Percentiles rank a stretch among this genome's conserved stretches.
These are phyloP conservation scores for Xestia c-nigrum DNA, from an alignment of 2,888 invertebrate species.

Conservation along the genomic window DNA sequence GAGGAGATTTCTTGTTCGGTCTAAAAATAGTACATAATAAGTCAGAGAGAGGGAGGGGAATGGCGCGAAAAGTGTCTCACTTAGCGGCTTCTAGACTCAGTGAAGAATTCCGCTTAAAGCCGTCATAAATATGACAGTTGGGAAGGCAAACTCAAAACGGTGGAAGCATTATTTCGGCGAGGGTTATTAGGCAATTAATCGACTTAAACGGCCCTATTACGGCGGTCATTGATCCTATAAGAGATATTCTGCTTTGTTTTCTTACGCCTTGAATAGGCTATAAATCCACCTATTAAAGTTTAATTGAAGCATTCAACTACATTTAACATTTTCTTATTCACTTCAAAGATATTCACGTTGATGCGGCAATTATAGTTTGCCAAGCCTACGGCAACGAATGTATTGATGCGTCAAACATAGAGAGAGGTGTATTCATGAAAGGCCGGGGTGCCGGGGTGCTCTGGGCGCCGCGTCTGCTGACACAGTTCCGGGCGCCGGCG, in stretches of 20 bases:
- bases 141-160: slow-evolving; percentile 33
- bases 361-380: slow-evolving; percentile 73
- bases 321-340: slow-evolving; percentile 46
- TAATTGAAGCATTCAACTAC: slow-evolving; percentile 20
- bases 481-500: slow-evolving; percentile 90
- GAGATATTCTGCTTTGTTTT: slow-evolving; percentile 37
- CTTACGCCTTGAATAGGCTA: slow-evolving; percentile 11
- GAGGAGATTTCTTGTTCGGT: slow-evolving; percentile 21
- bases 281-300: slow-evolving; percentile 13
- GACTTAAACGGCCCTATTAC: slow-evolving; percentile 47
- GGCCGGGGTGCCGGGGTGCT: slow-evolving; percentile 80
- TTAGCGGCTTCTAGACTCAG: slow-evolving; percentile 62
- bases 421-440: slow-evolving; percentile 83
- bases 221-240: slow-evolving; percentile 35
- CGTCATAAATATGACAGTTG: slow-evolving; percentile 66
- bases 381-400: slow-evolving; percentile 77
- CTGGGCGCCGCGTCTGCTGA: slow-evolving; percentile 85
- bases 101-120: slow-evolving; percentile 62
- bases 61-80: slow-evolving; percentile 67
- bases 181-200: slow-evolving; percentile 58
- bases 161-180: slow-evolving; percentile 28
- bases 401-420: slow-evolving; percentile 84
- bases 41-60: slow-evolving; percentile 43
- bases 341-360: slow-evolving; percentile 50
- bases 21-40: slow-evolving; percentile 57